Conservation (phyloP, 2,113 vertebrate species). For the Phodopus roborovskii region DNA sequence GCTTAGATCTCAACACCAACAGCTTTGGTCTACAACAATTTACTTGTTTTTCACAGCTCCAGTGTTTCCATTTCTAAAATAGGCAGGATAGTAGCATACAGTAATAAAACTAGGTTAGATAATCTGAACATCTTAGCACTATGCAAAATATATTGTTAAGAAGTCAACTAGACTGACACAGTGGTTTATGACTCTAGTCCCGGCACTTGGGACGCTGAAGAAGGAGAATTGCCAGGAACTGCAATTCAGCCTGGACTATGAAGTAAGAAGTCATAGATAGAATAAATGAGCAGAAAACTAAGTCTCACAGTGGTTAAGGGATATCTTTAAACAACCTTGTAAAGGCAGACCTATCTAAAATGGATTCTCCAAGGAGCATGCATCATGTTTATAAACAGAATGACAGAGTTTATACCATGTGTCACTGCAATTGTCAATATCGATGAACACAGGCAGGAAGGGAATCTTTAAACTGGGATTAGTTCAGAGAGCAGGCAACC, state of each 20-base stretch:
- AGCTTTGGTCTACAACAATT: not conserved
- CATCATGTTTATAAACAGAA: not conserved
- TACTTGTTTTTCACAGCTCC: not conserved
- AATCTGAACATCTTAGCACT: not conserved
- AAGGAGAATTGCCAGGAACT: not conserved
- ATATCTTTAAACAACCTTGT: not conserved
- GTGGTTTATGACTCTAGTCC: not conserved
- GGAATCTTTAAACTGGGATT: not conserved
- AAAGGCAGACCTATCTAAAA: not conserved
- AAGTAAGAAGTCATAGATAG: not conserved
- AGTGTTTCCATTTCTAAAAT: not conserved
- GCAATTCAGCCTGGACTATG: not conserved
- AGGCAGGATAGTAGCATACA: not conserved
- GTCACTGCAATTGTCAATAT: not conserved
- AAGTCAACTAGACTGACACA: not conserved
- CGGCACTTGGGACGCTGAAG: not conserved
- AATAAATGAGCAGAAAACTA: conserved; percentile 9
- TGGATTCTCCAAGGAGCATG: not conserved
- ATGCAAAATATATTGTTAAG: not conserved
- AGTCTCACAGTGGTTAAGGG: not conserved
- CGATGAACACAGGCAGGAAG: not conserved
- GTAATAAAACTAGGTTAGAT: not conserved
- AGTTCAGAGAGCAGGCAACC: not conserved
- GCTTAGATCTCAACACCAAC: not conserved
- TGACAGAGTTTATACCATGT: not conserved